Evolutionary conservation across 2,888 invertebrate species (phyloP).

Genomic region (Epinotia bilunana): DNA sequence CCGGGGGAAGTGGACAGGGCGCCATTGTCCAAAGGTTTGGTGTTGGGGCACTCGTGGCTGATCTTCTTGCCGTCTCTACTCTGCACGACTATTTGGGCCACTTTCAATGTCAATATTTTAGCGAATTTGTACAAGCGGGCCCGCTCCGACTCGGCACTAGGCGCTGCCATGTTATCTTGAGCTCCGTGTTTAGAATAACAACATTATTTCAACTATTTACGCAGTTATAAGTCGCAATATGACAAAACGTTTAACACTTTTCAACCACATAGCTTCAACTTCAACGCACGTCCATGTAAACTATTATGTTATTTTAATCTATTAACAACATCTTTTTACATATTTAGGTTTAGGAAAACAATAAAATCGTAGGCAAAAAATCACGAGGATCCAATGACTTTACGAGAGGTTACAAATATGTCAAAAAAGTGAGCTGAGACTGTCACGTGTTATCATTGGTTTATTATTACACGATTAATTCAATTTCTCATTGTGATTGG

Average conservation of each 20-base stretch:
- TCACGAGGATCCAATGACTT: slow-evolving; percentile 27
- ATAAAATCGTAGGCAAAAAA: slow-evolving; percentile 24
- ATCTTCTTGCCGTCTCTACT: slow-evolving; percentile 95
- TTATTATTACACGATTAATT: background rate
- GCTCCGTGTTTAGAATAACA: slow-evolving; percentile 29
- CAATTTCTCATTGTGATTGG: background rate
- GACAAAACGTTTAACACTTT: slow-evolving; percentile 23
- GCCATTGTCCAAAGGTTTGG: slow-evolving; percentile 61
- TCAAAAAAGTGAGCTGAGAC: slow-evolving; percentile 18
- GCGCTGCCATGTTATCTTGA: slow-evolving; percentile 30
- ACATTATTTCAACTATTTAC: slow-evolving; percentile 41
- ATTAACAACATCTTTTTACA: background rate
- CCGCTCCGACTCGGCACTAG: slow-evolving; percentile 52
- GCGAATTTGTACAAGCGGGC: slow-evolving; percentile 95
- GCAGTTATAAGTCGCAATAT: slow-evolving; percentile 29
- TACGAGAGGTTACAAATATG: slow-evolving; percentile 30
- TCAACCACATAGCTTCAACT: slow-evolving; percentile 11
- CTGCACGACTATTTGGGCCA: slow-evolving; percentile 96
- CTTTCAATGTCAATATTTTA: slow-evolving; percentile 93
- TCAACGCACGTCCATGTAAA: background rate
- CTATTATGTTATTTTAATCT: background rate
- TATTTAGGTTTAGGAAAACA: slow-evolving; percentile 19
- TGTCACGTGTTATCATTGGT: background rate
- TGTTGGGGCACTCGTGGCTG: slow-evolving; percentile 61
- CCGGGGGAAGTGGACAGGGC: slow-evolving; percentile 59